Evolutionary conservation across 2,113 vertebrate genomes (phyloP).

Genomic region (Cromileptes altivelis): DNA sequence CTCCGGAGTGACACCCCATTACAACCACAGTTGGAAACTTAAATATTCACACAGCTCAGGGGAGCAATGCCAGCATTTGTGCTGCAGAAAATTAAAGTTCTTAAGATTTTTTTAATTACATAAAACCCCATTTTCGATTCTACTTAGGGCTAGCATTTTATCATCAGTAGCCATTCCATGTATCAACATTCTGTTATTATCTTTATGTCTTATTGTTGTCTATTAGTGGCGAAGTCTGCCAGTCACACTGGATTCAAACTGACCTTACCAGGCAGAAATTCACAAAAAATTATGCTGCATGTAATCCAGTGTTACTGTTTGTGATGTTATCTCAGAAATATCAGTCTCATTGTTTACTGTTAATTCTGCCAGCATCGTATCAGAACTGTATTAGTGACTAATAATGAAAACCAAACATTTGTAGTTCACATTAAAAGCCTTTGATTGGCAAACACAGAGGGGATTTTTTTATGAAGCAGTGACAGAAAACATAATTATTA

Average conservation of each 20-base stretch:
- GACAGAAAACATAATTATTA: too few species aligned
- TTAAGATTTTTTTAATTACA: too few species aligned
- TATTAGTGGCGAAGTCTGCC: not conserved
- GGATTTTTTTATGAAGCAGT: too few species aligned
- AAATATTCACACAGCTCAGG: not conserved
- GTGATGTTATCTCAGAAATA: not conserved
- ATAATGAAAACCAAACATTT: too few species aligned
- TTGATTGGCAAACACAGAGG: too few species aligned
- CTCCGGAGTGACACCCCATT: not conserved
- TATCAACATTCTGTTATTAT: not conserved
- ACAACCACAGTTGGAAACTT: not conserved
- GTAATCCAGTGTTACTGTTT: not conserved
- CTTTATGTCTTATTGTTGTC: too few species aligned
- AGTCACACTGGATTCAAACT: not conserved
- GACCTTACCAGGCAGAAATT: not conserved
- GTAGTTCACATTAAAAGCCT: too few species aligned
- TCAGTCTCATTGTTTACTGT: too few species aligned
- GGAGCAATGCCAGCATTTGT: not conserved
- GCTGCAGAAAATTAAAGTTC: not conserved
- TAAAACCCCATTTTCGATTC: not conserved
- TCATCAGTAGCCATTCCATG: not conserved
- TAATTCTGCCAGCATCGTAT: too few species aligned
- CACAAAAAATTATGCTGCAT: not conserved
- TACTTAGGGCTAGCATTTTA: not conserved
- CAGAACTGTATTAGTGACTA: too few species aligned